Conservation (phyloP, 2,113 vertebrate species). For the Crotalus helleri region DNA sequence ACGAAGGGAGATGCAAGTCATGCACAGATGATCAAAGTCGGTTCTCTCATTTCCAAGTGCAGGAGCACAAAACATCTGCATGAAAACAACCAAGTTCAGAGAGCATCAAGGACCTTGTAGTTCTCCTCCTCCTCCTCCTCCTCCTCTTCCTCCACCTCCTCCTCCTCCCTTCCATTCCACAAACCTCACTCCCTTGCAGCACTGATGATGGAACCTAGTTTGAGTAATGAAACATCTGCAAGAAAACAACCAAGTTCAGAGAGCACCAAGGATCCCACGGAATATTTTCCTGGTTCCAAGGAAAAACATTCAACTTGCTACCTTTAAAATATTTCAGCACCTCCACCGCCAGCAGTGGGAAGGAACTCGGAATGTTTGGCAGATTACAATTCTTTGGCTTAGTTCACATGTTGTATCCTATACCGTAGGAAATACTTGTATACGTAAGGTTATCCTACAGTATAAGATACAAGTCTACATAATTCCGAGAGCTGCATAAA, state of each 20-base stretch:
- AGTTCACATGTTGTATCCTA: background rate
- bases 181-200: background rate
- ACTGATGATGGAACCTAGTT: background rate
- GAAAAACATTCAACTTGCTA: background rate
- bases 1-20: background rate
- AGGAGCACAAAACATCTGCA: background rate
- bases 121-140: too few species aligned
- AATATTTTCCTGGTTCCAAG: background rate
- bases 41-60: background rate
- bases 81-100: too few species aligned
- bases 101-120: too few species aligned
- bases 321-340: background rate
- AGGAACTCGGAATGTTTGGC: background rate
- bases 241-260: background rate
- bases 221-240: background rate
- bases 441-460: background rate
- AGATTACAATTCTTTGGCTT: background rate
- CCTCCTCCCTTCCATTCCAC: too few species aligned
- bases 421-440: background rate
- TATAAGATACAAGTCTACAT: background rate
- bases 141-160: too few species aligned
- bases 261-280: background rate
- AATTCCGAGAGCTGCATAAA: background rate
- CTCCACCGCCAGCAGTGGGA: slow-evolving; percentile 48
- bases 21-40: background rate